These are phyloP conservation scores for Troilus luridus DNA, from an alignment of 2,888 invertebrate species.

Conservation along the genomic window DNA sequence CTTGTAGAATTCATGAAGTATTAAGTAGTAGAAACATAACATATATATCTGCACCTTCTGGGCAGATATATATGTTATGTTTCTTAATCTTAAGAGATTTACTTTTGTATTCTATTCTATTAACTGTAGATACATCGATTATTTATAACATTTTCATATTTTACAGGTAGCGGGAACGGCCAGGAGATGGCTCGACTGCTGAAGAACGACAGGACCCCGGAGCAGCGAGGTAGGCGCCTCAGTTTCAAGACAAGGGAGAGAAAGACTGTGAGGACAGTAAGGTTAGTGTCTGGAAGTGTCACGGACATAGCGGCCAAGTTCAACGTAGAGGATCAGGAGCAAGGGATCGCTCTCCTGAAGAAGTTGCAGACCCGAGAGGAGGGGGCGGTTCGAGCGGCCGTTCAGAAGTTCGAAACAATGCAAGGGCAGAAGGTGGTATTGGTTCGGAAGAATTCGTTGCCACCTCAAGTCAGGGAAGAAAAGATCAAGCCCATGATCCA, in stretches of 20 bases:
- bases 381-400: slow-evolving; percentile 62
- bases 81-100: too few species aligned
- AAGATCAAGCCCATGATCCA: slow-evolving; percentile 59
- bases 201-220: slow-evolving; percentile 47
- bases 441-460: slow-evolving; percentile 61
- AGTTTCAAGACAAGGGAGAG: slow-evolving; percentile 64
- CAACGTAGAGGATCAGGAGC: slow-evolving; percentile 65
- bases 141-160: neutral
- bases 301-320: slow-evolving; percentile 66
- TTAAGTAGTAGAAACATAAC: too few species aligned
- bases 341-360: slow-evolving; percentile 62
- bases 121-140: neutral
- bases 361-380: slow-evolving; percentile 55
- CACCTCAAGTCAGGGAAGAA: neutral
- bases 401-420: slow-evolving; percentile 63
- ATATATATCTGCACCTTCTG: too few species aligned
- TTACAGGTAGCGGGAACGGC: neutral
- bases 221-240: slow-evolving; percentile 59
- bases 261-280: slow-evolving; percentile 52
- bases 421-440: slow-evolving; percentile 62
- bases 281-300: slow-evolving; percentile 62
- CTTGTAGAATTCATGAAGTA: too few species aligned
- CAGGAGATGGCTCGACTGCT: slow-evolving; percentile 57
- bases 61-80: too few species aligned
- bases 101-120: neutral